These are phyloP conservation scores for Hycleus phaleratus DNA, from an alignment of 1,140 invertebrate genomes.

Conservation along the genomic window DNA sequence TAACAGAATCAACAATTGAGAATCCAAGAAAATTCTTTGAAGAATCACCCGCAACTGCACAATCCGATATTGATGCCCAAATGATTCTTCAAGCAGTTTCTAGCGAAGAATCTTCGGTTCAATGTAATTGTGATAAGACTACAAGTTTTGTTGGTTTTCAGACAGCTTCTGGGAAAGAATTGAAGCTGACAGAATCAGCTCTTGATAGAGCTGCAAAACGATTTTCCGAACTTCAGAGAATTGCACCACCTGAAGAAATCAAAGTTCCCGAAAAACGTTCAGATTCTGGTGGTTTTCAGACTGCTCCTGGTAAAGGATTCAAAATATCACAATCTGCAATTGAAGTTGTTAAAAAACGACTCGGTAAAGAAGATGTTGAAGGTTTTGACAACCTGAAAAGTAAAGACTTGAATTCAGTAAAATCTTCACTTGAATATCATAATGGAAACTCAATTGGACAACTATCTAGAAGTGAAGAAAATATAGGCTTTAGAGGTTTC, in stretches of 20 bases:
- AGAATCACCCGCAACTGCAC: neutral
- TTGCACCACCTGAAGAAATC: conserved; percentile 8
- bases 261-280: too few relatives aligned
- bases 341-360: conserved; percentile 22
- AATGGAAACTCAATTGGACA: too few relatives aligned
- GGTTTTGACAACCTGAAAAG: neutral
- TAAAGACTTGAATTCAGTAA: too few relatives aligned
- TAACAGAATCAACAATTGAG: neutral
- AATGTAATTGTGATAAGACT: too few relatives aligned
- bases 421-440: too few relatives aligned
- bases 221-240: conserved; percentile 10
- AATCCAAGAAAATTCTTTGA: neutral
- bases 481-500: conserved; percentile 13
- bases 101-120: too few relatives aligned
- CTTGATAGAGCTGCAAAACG: conserved; percentile 28
- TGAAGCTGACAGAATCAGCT: conserved; percentile 34
- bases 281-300: conserved; percentile 7
- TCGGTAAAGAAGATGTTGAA: conserved; percentile 16
- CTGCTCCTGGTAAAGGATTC: neutral
- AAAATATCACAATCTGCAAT: conserved; percentile 9
- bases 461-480: neutral
- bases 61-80: too few relatives aligned
- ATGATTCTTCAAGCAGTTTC: too few relatives aligned
- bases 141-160: conserved; percentile 14
- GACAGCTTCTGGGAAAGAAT: conserved; percentile 36